These are phyloP conservation scores for Crepidodera aurea DNA, from an alignment of 2,888 invertebrate species.

Conservation along the genomic window DNA sequence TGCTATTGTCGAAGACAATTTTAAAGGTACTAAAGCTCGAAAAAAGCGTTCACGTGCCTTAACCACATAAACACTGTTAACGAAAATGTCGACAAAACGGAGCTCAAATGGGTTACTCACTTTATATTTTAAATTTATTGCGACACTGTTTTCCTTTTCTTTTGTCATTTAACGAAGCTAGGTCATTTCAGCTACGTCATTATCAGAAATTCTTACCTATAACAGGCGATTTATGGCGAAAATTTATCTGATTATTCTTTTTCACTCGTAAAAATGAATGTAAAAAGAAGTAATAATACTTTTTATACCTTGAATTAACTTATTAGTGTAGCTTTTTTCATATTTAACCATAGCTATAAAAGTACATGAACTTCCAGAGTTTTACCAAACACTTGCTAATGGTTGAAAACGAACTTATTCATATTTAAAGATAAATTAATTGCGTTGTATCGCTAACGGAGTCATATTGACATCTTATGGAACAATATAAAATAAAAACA, in stretches of 20 bases:
- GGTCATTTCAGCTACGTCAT: slow-evolving; percentile 47
- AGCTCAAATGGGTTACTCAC: slow-evolving; percentile 49
- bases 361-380: too few relatives aligned
- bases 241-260: slow-evolving; percentile 41
- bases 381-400: too few relatives aligned
- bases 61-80: slow-evolving; percentile 54
- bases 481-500: too few relatives aligned
- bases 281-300: background rate
- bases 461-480: too few relatives aligned
- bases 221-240: slow-evolving; percentile 51
- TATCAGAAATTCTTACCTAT: slow-evolving; percentile 44
- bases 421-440: too few relatives aligned
- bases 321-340: too few relatives aligned
- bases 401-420: too few relatives aligned
- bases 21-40: slow-evolving; percentile 23
- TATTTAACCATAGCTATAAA: too few relatives aligned
- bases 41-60: slow-evolving; percentile 25
- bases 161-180: slow-evolving; percentile 43
- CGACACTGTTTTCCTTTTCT: slow-evolving; percentile 48
- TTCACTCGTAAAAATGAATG: slow-evolving; percentile 25
- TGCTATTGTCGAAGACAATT: slow-evolving; percentile 21
- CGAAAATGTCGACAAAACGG: slow-evolving; percentile 53
- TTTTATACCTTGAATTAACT: too few relatives aligned
- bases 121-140: slow-evolving; percentile 57
- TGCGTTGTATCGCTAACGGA: too few relatives aligned